phyloP scores from a whole-genome alignment of 2,797 vertebrate species.

The Alosa sapidissima region DNA sequence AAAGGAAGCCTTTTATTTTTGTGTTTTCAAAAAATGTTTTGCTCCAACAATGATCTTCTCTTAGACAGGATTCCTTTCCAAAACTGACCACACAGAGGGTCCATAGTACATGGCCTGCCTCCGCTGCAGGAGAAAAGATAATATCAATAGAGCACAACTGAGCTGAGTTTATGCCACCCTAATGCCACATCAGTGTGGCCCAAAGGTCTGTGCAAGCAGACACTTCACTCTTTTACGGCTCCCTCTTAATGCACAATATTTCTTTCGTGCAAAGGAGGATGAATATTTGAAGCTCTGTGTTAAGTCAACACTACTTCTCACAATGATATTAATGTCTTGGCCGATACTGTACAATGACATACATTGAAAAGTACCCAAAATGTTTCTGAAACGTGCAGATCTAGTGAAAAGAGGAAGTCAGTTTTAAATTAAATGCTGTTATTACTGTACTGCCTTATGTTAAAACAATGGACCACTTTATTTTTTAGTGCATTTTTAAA shows the following conservation, averaged over 20 bases:
- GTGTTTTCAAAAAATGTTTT: constrained; percentile 45
- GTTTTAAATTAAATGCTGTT: background rate
- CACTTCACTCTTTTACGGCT: constrained; percentile 36
- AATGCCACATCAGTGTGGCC: constrained; percentile 38
- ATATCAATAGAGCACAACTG: constrained; percentile 67
- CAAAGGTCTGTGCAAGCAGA: constrained; percentile 43
- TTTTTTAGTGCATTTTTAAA: background rate
- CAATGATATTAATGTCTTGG: background rate
- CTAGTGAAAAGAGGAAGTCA: background rate
- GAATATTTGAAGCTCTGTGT: constrained; percentile 4
- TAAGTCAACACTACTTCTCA: background rate
- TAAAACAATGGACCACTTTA: background rate
- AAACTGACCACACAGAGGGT: constrained; percentile 43
- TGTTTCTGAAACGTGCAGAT: background rate
- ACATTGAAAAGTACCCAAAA: background rate
- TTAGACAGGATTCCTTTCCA: constrained; percentile 42
- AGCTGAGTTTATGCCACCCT: constrained; percentile 46
- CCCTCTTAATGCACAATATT: constrained; percentile 20
- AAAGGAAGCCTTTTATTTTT: constrained; percentile 45
- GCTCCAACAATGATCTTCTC: constrained; percentile 57
- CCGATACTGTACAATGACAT: background rate
- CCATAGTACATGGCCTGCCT: constrained; percentile 45
- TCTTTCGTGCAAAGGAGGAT: constrained; percentile 35
- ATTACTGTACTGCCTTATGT: background rate
- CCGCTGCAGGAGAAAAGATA: constrained; percentile 59